Evolutionary conservation across 2,888 invertebrate species (phyloP).

Genomic region (Minunthozetes semirufus): DNA sequence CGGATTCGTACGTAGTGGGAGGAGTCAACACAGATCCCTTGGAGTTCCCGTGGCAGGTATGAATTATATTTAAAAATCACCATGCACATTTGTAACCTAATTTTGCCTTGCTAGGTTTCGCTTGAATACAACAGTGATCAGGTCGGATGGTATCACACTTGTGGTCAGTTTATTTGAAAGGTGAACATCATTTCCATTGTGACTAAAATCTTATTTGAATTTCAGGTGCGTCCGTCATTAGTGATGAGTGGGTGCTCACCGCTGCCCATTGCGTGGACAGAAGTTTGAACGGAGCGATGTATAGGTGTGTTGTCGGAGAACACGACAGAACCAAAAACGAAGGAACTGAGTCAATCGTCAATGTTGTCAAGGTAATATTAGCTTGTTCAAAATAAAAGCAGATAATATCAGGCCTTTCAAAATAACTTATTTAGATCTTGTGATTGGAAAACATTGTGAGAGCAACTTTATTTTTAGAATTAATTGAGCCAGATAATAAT

Average conservation of each 20-base stretch:
- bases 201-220: not conserved
- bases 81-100: too few species aligned
- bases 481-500: too few species aligned
- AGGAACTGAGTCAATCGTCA: not conserved
- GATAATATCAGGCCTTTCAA: too few species aligned
- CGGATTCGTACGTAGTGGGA: constrained; percentile 21
- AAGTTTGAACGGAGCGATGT: not conserved
- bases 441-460: too few species aligned
- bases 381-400: too few species aligned
- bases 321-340: constrained; percentile 20
- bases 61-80: not conserved
- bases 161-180: not conserved
- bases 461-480: too few species aligned
- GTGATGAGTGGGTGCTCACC: constrained; percentile 19
- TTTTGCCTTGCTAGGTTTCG: not conserved
- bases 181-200: not conserved
- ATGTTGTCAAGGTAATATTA: not conserved
- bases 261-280: constrained; percentile 33
- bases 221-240: not conserved
- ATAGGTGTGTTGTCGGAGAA: constrained; percentile 14
- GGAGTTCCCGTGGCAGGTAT: constrained; percentile 31
- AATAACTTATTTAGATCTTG: too few species aligned
- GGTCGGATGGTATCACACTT: constrained; percentile 33
- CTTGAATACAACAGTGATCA: not conserved
- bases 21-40: constrained; percentile 8